A percentile compares a stretch with the other conserved stretches of the same genome.
Conservation (phyloP, 2,888 invertebrate species). For the Noctuana brunneofusca region DNA sequence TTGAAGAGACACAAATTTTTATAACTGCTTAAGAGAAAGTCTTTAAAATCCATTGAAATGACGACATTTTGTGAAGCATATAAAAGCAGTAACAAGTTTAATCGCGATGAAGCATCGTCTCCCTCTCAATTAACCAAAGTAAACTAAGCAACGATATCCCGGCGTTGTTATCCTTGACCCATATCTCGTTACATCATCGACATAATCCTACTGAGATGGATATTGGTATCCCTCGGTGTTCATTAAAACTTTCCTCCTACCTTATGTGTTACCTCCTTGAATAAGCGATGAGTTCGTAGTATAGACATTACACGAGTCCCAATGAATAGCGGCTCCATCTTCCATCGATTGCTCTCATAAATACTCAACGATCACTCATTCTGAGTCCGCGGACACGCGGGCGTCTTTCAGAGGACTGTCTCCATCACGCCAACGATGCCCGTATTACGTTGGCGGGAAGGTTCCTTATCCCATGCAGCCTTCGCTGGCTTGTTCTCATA, state of each 20-base stretch:
- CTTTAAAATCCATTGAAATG: no score
- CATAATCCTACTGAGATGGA: neutral
- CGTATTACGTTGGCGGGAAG: neutral
- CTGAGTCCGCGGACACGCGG: conserved; percentile 21
- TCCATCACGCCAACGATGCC: neutral
- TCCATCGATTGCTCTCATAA: conserved; percentile 32
- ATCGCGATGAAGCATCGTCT: neutral
- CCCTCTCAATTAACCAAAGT: neutral
- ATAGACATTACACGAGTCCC: conserved; percentile 8
- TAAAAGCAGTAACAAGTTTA: neutral
- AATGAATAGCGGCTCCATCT: conserved; percentile 26
- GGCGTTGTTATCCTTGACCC: neutral
- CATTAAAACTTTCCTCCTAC: conserved; percentile 14
- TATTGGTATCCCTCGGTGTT: conserved; percentile 19
- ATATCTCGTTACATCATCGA: conserved; percentile 15
- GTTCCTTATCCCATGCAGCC: neutral
- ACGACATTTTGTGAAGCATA: neutral
- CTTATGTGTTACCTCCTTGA: neutral
- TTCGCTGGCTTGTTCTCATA: conserved; percentile 6
- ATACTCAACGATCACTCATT: conserved; percentile 33
- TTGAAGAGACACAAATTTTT: no score
- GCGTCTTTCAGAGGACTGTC: conserved; percentile 22
- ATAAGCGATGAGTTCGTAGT: conserved; percentile 9
- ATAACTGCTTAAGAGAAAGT: no score
- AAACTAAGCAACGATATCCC: neutral